phyloP scores from a whole-genome alignment of 2,888 invertebrate species.

The Leucozona laternaria region DNA sequence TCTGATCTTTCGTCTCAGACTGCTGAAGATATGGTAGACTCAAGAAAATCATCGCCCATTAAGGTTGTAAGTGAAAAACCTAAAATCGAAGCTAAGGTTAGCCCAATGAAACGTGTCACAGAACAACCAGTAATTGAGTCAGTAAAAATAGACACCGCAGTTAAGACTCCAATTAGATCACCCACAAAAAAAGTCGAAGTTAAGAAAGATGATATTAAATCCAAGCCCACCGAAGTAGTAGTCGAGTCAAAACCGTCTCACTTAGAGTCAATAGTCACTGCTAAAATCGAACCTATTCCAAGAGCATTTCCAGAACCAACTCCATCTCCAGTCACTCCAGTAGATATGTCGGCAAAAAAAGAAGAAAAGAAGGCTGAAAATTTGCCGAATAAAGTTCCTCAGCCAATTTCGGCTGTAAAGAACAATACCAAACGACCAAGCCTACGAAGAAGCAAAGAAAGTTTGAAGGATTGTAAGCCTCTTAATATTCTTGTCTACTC shows the following conservation, averaged over 20 bases:
- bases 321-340: background rate
- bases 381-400: constrained; percentile 21
- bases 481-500: constrained; percentile 93
- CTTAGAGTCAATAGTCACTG: constrained; percentile 55
- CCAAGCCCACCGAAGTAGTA: constrained; percentile 78
- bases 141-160: constrained; percentile 9
- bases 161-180: constrained; percentile 25
- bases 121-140: constrained; percentile 54
- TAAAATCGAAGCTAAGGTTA: constrained; percentile 76
- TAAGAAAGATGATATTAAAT: constrained; percentile 66
- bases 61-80: constrained; percentile 49
- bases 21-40: constrained; percentile 42
- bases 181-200: constrained; percentile 39
- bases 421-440: constrained; percentile 79
- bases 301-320: constrained; percentile 43
- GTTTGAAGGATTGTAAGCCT: constrained; percentile 86
- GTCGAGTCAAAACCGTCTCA: constrained; percentile 33
- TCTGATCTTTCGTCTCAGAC: constrained; percentile 47
- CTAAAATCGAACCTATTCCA: constrained; percentile 71
- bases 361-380: constrained; percentile 50
- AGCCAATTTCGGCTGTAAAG: constrained; percentile 72
- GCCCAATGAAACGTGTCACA: constrained; percentile 74
- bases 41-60: constrained; percentile 73
- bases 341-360: constrained; percentile 1
- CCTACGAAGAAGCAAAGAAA: constrained; percentile 81